These are phyloP conservation scores for Vulpes lagopus DNA, from an alignment of 2,113 vertebrate genomes.

Conservation along the genomic window DNA sequence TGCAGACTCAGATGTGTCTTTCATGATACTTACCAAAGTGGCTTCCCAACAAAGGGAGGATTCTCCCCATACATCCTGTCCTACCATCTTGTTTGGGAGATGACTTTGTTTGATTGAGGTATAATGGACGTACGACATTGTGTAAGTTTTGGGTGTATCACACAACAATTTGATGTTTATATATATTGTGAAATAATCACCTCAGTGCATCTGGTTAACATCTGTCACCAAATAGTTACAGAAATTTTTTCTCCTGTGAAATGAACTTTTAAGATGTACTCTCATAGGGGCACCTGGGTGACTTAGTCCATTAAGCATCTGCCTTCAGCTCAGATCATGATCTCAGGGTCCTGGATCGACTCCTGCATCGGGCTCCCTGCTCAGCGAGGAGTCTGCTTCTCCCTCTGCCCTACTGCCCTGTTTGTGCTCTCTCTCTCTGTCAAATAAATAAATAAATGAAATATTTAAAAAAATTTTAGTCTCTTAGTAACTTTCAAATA, in stretches of 20 bases:
- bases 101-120: not conserved
- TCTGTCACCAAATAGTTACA: not conserved
- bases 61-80: not conserved
- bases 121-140: not conserved
- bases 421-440: too few relatives aligned
- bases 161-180: not conserved
- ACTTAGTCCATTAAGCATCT: too few relatives aligned
- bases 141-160: not conserved
- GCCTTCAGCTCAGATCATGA: too few relatives aligned
- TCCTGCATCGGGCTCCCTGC: too few relatives aligned
- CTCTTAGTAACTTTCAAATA: not conserved
- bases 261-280: not conserved
- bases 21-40: not conserved
- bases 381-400: too few relatives aligned
- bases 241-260: not conserved
- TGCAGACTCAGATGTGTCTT: too few relatives aligned
- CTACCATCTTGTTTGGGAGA: not conserved
- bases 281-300: not conserved
- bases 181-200: not conserved
- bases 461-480: too few relatives aligned
- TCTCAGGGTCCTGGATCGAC: too few relatives aligned
- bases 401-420: too few relatives aligned
- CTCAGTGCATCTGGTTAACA: not conserved
- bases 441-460: too few relatives aligned
- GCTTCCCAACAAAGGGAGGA: not conserved